phyloP scores from a whole-genome alignment of 2,888 invertebrate species.

The Drosophila helvetica region DNA sequence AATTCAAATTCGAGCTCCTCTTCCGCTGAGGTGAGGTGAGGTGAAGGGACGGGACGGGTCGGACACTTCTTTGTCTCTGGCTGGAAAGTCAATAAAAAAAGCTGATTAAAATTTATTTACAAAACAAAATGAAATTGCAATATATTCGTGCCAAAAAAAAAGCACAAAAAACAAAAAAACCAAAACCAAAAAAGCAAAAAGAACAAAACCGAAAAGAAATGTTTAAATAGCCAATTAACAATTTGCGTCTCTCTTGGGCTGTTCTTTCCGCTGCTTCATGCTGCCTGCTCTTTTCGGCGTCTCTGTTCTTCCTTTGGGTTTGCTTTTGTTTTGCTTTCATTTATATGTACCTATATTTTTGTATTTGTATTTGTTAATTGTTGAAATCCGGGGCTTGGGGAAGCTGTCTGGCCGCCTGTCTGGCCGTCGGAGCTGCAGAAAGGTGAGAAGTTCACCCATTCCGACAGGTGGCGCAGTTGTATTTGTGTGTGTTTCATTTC shows the following conservation, averaged over 20 bases:
- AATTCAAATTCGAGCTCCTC: slow-evolving; percentile 16
- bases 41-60: background rate
- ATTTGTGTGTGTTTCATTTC: background rate
- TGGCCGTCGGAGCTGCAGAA: slow-evolving; percentile 43
- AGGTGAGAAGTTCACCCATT: slow-evolving; percentile 42
- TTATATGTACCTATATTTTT: slow-evolving; percentile 7
- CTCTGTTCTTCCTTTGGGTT: background rate
- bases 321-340: slow-evolving; percentile 14
- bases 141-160: slow-evolving; percentile 7
- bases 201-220: slow-evolving; percentile 32
- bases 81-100: slow-evolving; percentile 37
- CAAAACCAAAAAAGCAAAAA: background rate
- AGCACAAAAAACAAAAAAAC: background rate
- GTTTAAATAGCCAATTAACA: slow-evolving; percentile 72
- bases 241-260: slow-evolving; percentile 61
- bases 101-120: slow-evolving; percentile 49
- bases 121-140: slow-evolving; percentile 51
- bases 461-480: background rate
- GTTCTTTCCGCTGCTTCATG: slow-evolving; percentile 15
- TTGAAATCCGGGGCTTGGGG: slow-evolving; percentile 8
- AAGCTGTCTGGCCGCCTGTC: slow-evolving; percentile 21
- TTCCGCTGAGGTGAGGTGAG: background rate
- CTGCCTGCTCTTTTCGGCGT: background rate
- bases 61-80: slow-evolving; percentile 24
- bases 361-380: slow-evolving; percentile 24